A percentile compares a stretch with the other conserved stretches of the same genome.
phyloP scores from a whole-genome alignment of 2,888 invertebrate species.

The Drosophila glabriapex region DNA sequence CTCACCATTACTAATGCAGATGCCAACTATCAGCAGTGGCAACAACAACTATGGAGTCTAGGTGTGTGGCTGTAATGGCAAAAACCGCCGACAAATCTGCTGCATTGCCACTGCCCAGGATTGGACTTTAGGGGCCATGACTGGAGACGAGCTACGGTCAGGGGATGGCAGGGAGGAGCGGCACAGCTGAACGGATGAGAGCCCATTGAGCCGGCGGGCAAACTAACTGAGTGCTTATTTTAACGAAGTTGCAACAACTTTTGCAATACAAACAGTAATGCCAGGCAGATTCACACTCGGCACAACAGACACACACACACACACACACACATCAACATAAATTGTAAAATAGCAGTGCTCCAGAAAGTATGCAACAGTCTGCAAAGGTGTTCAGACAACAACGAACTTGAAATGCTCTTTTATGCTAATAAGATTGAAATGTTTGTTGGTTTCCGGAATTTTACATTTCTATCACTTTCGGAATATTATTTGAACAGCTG shows the following conservation, averaged over 20 bases:
- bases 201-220: slow-evolving; percentile 74
- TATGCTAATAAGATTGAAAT: neutral
- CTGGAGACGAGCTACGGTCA: neutral
- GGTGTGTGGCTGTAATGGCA: slow-evolving; percentile 70
- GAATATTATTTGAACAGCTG: neutral
- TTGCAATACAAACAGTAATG: slow-evolving; percentile 80
- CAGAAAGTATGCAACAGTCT: slow-evolving; percentile 69
- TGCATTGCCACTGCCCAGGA: slow-evolving; percentile 65
- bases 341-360: slow-evolving; percentile 57
- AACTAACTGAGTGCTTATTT: slow-evolving; percentile 81
- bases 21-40: slow-evolving; percentile 67
- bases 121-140: slow-evolving; percentile 15
- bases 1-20: slow-evolving; percentile 79
- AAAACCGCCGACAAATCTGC: slow-evolving; percentile 78
- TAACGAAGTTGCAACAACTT: slow-evolving; percentile 82
- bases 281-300: slow-evolving; percentile 78
- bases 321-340: slow-evolving; percentile 39
- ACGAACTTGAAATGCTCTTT: slow-evolving; percentile 29
- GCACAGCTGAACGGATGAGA: slow-evolving; percentile 39
- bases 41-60: slow-evolving; percentile 29
- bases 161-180: neutral
- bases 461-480: neutral
- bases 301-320: slow-evolving; percentile 55
- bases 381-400: neutral
- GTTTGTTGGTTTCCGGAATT: neutral